Conservation (phyloP, 1,140 invertebrate species). For the Uloborus diversus region DNA sequence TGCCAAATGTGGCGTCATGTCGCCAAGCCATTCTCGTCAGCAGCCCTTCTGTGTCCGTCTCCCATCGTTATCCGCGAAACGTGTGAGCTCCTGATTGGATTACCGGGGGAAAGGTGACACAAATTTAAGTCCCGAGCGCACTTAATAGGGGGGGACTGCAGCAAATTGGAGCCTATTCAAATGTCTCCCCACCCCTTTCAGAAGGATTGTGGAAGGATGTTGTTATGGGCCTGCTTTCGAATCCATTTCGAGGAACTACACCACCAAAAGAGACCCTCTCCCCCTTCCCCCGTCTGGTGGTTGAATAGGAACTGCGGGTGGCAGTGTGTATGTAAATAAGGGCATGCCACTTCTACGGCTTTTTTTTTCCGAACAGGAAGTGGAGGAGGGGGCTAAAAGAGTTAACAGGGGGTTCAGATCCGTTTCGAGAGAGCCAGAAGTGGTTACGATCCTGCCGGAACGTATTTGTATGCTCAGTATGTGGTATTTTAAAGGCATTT, state of each 20-base stretch:
- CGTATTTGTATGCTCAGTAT: too few relatives aligned
- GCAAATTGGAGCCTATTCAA: slow-evolving; percentile 44
- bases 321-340: slow-evolving; percentile 23
- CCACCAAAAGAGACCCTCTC: too few relatives aligned
- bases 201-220: slow-evolving; percentile 1
- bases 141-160: slow-evolving; percentile 29
- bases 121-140: slow-evolving; percentile 24
- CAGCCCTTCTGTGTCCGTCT: too few relatives aligned
- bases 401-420: background rate
- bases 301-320: slow-evolving; percentile 27
- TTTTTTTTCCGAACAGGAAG: background rate
- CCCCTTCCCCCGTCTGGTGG: slow-evolving; percentile 2
- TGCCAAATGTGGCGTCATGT: too few relatives aligned
- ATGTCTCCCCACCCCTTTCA: background rate
- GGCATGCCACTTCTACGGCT: too few relatives aligned
- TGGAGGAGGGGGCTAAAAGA: background rate
- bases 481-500: background rate
- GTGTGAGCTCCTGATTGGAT: slow-evolving; percentile 47
- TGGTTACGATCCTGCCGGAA: background rate
- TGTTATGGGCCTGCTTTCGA: slow-evolving; percentile 45
- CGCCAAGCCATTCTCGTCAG: too few relatives aligned
- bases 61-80: too few relatives aligned
- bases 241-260: slow-evolving; percentile 25
- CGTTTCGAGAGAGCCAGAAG: background rate
- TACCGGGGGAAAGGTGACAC: slow-evolving; percentile 30